phyloP scores from a whole-genome alignment of 2,113 vertebrate species.

The Dascyllus trimaculatus region DNA sequence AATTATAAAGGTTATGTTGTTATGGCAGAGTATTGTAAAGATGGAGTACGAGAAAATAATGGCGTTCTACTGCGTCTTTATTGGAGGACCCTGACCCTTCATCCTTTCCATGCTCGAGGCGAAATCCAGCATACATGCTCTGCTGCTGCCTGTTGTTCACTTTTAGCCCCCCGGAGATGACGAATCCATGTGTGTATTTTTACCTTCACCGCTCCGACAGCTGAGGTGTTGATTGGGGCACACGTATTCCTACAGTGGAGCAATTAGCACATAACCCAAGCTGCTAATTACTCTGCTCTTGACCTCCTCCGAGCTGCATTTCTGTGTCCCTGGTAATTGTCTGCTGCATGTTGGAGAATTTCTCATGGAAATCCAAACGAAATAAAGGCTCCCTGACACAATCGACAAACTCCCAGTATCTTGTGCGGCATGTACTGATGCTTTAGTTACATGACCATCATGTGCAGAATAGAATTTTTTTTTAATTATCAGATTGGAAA shows the following conservation, averaged over 20 bases:
- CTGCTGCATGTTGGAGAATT: not conserved
- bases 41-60: too few relatives aligned
- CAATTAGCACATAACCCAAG: conserved; percentile 41
- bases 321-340: not conserved
- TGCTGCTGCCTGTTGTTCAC: not conserved
- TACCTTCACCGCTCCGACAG: not conserved
- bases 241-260: conserved; percentile 5
- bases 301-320: not conserved
- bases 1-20: too few relatives aligned
- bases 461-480: not conserved
- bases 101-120: not conserved
- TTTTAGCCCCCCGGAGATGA: not conserved
- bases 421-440: not conserved
- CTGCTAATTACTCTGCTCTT: conserved; percentile 23
- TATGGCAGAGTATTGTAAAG: too few relatives aligned
- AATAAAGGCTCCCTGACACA: not conserved
- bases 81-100: too few relatives aligned
- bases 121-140: not conserved
- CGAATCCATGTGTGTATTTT: not conserved
- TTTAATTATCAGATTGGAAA: not conserved
- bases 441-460: not conserved
- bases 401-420: not conserved
- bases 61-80: too few relatives aligned
- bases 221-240: conserved; percentile 31
- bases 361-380: not conserved